These are phyloP conservation scores for Rallus crepitans DNA, from an alignment of 2,797 vertebrate genomes.

Conservation along the genomic window DNA sequence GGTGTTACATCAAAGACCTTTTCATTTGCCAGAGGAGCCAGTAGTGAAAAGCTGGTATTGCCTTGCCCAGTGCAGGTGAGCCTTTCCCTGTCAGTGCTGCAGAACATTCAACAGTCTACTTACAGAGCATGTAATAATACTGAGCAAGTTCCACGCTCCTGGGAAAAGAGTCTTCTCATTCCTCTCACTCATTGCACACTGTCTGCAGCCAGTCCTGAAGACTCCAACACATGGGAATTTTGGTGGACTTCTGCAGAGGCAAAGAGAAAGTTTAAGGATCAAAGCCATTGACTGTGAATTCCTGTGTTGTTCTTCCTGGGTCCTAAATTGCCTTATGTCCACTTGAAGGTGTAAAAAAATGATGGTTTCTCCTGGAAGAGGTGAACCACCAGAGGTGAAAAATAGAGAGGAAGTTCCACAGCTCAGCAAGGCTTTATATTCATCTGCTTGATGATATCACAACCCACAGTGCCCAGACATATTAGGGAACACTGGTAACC, in stretches of 20 bases:
- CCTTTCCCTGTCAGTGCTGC: neutral
- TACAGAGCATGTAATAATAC: neutral
- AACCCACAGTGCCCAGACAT: neutral
- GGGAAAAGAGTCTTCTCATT: neutral
- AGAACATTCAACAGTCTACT: neutral
- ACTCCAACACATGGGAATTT: neutral
- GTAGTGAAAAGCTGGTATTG: neutral
- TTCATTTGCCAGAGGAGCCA: neutral
- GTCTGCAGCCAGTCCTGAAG: neutral
- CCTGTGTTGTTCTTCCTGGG: neutral
- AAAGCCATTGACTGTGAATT: neutral
- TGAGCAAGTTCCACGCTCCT: neutral
- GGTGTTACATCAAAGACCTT: neutral
- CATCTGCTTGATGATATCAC: neutral
- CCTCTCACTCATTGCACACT: neutral
- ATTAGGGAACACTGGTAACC: neutral
- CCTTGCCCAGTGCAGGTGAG: neutral
- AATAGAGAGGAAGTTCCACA: neutral
- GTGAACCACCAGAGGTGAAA: neutral
- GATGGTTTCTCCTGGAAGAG: neutral
- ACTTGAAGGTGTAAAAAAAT: neutral
- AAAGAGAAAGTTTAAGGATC: neutral
- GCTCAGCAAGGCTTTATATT: neutral
- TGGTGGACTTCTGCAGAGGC: neutral
- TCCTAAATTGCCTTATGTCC: neutral